phyloP scores from a whole-genome alignment of 2,888 invertebrate species.

The Troides oblongomaculatus region DNA sequence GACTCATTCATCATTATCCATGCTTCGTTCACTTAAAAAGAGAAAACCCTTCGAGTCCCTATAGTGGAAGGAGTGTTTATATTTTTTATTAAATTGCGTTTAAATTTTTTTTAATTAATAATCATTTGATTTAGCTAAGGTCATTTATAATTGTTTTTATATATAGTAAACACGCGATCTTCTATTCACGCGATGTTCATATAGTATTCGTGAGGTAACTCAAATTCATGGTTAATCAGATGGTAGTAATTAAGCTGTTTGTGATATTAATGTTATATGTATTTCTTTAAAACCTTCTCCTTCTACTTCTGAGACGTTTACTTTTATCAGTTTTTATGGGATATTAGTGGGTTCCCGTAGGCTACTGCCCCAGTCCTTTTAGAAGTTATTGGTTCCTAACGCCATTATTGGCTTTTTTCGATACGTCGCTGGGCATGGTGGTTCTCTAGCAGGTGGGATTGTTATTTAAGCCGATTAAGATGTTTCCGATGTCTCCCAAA shows the following conservation, averaged over 20 bases:
- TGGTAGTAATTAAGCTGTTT: background rate
- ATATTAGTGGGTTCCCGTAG: too few relatives aligned
- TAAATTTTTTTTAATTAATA: background rate
- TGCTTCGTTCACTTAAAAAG: background rate
- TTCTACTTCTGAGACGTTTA: too few relatives aligned
- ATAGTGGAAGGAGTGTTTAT: background rate
- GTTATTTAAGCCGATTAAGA: too few relatives aligned
- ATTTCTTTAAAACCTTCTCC: background rate
- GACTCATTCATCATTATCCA: too few relatives aligned
- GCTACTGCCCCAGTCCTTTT: too few relatives aligned
- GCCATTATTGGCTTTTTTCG: too few relatives aligned
- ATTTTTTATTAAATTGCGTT: background rate
- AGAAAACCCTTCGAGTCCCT: background rate
- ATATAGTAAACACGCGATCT: slow-evolving; percentile 13
- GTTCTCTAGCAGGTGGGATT: too few relatives aligned
- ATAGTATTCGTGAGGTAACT: background rate
- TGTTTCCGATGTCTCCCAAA: too few relatives aligned
- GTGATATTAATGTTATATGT: background rate
- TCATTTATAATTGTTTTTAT: slow-evolving; percentile 10
- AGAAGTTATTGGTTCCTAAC: too few relatives aligned
- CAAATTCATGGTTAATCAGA: background rate
- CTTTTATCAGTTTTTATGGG: too few relatives aligned
- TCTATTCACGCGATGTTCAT: background rate
- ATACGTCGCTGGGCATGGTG: too few relatives aligned
- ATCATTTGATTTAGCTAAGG: background rate